A percentile compares a stretch with the other conserved stretches of the same genome.
phyloP scores from a whole-genome alignment of 2,113 vertebrate genomes.

The Eira barbara region DNA sequence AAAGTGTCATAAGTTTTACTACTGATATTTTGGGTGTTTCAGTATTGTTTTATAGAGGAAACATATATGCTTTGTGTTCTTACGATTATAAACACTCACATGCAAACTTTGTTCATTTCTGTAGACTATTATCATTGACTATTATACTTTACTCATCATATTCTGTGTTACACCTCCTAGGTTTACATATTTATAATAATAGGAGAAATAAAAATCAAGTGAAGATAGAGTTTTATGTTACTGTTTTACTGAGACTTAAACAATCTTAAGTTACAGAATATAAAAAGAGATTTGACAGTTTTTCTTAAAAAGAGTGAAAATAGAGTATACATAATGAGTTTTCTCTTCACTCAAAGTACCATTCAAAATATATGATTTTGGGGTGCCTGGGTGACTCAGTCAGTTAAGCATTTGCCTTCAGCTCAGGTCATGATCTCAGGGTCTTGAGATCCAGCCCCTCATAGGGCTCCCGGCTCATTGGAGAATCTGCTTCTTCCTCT shows the following conservation, averaged over 20 bases:
- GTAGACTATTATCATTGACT: background rate
- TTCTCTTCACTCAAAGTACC: conserved; percentile 12
- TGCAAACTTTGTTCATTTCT: background rate
- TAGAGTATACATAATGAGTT: background rate
- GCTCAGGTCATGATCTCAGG: background rate
- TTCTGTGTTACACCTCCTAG: background rate
- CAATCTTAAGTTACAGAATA: background rate
- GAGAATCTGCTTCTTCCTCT: background rate
- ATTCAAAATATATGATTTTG: conserved; percentile 28
- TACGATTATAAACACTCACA: background rate
- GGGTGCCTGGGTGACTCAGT: background rate
- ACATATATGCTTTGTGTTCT: background rate
- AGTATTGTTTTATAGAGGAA: background rate
- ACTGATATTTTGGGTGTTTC: background rate
- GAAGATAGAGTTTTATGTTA: background rate
- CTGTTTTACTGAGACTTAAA: background rate
- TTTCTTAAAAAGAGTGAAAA: conserved; percentile 11
- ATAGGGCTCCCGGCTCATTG: background rate
- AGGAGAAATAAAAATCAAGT: background rate
- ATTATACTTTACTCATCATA: background rate
- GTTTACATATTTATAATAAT: background rate
- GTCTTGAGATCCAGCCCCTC: background rate
- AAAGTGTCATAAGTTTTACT: background rate
- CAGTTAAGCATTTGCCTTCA: background rate
- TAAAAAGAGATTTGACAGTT: background rate